Evolutionary conservation across 2,797 vertebrate genomes (phyloP), one percentile per base, ranked within the genome.

Genomic region (Triplophysa bombifrons): DNA sequence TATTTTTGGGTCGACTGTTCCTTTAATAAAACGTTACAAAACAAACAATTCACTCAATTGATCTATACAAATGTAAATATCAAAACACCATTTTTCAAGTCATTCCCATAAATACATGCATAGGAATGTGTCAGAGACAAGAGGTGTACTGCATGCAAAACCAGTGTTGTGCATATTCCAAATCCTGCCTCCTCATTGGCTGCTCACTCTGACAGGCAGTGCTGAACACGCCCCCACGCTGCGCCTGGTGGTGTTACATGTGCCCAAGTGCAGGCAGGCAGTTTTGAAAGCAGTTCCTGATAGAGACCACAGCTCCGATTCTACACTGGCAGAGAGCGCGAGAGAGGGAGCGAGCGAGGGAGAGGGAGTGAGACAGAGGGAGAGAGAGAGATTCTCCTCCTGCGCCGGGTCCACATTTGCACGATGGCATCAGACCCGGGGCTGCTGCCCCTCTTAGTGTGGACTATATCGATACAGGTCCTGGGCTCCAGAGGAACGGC

Each of bases 371-470:
- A 82, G 88, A 87, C 88, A 82, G 85, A 84, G 88, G 81, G 88
- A 83, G 86, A 90, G 90, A 84, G 83, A 88, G 89, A 85, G 82
- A 78, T 90, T 85, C 88, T 88, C 86, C 77, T 84, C 81, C 86
- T 85, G 86, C 80, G 56, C 80, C 70, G 80, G 80, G 84, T 76
- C 78, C 74, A 84, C 74, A 72, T 88, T 87, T 87, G 78, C 90
- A 91, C 87, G 90, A 94, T 94, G 93, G 92, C 92, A 91, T 92
- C 87, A 88, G 92, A 93, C 87, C 90, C 87, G 74, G 91, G 91
- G 87, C 87, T 94, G 87, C 81, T 90, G 81, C 90, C 87, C 85
- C 86, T 93, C 86, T 85, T 94, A 86, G 88, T 94, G 76, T 93
- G 92, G 93, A 94, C 91, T 93, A 92, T 92, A 88, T 91, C 91